These are phyloP conservation scores for Galbula dea DNA, from an alignment of 2,113 vertebrate genomes.

Conservation along the genomic window DNA sequence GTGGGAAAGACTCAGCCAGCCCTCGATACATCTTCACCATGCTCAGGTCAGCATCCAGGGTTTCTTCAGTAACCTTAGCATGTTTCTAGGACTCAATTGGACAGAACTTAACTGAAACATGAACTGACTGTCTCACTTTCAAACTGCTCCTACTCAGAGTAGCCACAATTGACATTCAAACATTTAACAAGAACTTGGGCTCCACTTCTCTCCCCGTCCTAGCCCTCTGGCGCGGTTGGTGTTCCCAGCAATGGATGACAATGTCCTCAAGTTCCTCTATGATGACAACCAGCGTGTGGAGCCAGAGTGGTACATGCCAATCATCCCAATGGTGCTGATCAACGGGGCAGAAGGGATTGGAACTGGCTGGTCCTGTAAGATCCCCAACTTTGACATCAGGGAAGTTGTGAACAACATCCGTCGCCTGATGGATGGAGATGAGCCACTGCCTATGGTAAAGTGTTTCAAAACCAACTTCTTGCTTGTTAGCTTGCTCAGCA, in stretches of 20 bases:
- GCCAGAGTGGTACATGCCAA: slow-evolving; percentile 97
- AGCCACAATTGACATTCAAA: background rate
- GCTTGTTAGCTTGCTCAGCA: background rate
- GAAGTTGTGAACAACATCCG: slow-evolving; percentile 91
- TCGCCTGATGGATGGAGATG: slow-evolving; percentile 87
- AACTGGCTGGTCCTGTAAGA: slow-evolving; percentile 94
- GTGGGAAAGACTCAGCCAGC: slow-evolving; percentile 97
- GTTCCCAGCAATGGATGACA: slow-evolving; percentile 89
- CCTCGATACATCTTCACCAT: slow-evolving; percentile 99
- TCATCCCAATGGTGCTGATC: slow-evolving; percentile 90
- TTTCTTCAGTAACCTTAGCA: background rate
- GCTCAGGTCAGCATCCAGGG: slow-evolving; percentile 84
- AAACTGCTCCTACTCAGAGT: background rate
- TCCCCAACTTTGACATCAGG: slow-evolving; percentile 89
- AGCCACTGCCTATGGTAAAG: slow-evolving; percentile 88
- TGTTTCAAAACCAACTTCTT: background rate
- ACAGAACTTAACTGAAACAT: background rate
- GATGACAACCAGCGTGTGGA: slow-evolving; percentile 98
- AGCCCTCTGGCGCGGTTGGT: slow-evolving; percentile 87
- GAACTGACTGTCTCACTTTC: background rate
- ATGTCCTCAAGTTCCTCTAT: slow-evolving; percentile 86
- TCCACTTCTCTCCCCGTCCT: background rate
- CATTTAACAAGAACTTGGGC: background rate
- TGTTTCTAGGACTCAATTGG: background rate
- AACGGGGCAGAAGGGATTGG: slow-evolving; percentile 95